These are phyloP conservation scores for Laspeyria flexula DNA, from an alignment of 2,888 invertebrate genomes.

Conservation along the genomic window DNA sequence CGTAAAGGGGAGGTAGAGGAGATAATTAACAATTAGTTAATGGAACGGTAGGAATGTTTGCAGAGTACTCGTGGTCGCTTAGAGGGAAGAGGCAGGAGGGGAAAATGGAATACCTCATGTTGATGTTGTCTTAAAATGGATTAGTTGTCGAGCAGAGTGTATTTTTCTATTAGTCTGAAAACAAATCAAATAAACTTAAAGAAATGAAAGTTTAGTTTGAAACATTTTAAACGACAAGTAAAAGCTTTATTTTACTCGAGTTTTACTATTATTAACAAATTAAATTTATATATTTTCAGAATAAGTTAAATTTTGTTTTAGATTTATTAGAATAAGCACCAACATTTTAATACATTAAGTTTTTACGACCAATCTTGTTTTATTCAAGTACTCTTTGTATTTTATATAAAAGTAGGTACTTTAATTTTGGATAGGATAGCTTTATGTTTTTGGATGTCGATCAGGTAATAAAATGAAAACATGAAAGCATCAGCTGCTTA, in stretches of 20 bases:
- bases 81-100: slow-evolving; percentile 28
- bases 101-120: slow-evolving; percentile 43
- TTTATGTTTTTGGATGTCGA: slow-evolving; percentile 7
- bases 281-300: background rate
- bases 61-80: slow-evolving; percentile 48
- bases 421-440: background rate
- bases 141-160: slow-evolving; percentile 38
- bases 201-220: slow-evolving; percentile 10
- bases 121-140: slow-evolving; percentile 45
- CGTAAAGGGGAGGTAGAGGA: slow-evolving; percentile 44
- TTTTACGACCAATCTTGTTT: background rate
- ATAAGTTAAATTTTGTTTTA: background rate
- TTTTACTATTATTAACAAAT: background rate
- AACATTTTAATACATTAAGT: background rate
- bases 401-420: background rate
- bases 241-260: background rate
- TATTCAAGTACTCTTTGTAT: slow-evolving; percentile 1
- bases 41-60: slow-evolving; percentile 64
- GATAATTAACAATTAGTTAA: slow-evolving; percentile 78
- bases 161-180: slow-evolving; percentile 26
- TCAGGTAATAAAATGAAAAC: slow-evolving; percentile 14
- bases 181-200: slow-evolving; percentile 21
- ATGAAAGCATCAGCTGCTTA: slow-evolving; percentile 13
- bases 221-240: background rate
- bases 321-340: background rate